Evolutionary conservation across 2,888 invertebrate species (phyloP).

Genomic region (Notodonta dromedarius): DNA sequence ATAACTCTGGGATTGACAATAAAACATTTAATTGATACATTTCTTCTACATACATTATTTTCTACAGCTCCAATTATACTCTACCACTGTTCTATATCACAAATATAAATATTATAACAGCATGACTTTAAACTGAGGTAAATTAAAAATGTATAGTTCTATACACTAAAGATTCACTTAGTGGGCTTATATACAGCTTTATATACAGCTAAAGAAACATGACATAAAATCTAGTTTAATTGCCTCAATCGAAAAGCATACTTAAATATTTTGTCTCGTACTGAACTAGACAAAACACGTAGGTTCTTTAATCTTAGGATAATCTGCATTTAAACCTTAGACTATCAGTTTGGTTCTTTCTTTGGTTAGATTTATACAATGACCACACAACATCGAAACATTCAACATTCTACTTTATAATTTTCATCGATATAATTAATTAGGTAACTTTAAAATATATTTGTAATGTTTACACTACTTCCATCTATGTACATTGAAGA

Average conservation of each 20-base stretch:
- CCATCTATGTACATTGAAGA: conserved; percentile 61
- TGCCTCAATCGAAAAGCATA: conserved; percentile 20
- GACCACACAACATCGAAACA: conserved; percentile 42
- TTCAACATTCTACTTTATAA: conserved; percentile 23
- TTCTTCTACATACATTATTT: conserved; percentile 18
- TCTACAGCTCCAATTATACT: conserved; percentile 14
- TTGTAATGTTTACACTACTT: conserved; percentile 35
- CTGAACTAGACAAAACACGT: conserved; percentile 31
- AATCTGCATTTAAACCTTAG: conserved; percentile 30
- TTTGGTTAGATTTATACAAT: conserved; percentile 55
- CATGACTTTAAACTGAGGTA: conserved; percentile 15
- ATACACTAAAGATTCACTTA: neutral
- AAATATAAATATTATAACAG: conserved; percentile 12
- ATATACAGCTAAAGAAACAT: conserved; percentile 14
- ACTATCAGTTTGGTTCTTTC: conserved; percentile 73
- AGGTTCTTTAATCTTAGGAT: conserved; percentile 18
- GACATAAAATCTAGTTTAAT: conserved; percentile 20
- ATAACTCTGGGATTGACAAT: conserved; percentile 32
- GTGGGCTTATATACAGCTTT: conserved; percentile 9
- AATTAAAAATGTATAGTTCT: conserved; percentile 7
- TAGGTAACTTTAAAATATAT: conserved; percentile 35
- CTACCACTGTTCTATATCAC: conserved; percentile 15
- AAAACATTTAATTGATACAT: conserved; percentile 28
- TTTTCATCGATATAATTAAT: conserved; percentile 24
- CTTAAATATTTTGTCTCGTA: conserved; percentile 22